Evolutionary conservation across 92 coral and sea anemone genomes (phyloP).

Genomic region (Epizoanthus illoricatus): DNA sequence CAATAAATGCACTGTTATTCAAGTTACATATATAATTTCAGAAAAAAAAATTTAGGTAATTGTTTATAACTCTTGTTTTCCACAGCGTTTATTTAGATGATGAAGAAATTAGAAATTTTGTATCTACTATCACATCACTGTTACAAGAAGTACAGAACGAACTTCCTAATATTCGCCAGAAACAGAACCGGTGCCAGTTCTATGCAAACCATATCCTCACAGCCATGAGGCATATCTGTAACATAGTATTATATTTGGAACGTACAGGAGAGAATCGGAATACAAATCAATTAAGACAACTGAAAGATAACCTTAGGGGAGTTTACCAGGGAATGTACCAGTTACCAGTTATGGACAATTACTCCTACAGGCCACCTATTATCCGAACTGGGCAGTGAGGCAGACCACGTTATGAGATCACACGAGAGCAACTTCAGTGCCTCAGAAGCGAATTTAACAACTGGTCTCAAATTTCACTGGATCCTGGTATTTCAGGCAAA

Average conservation of each 20-base stretch:
- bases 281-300: not conserved
- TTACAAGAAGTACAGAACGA: constrained; percentile 13
- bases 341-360: constrained; percentile 37
- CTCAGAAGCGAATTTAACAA: constrained; percentile 43
- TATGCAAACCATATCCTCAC: constrained; percentile 47
- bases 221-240: constrained; percentile 26
- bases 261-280: not conserved
- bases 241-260: constrained; percentile 25
- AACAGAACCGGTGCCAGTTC: constrained; percentile 45
- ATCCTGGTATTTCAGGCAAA: constrained; percentile 54
- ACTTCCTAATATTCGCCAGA: constrained; percentile 9
- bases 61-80: too few relatives aligned
- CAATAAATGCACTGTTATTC: too few relatives aligned
- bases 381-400: constrained; percentile 36
- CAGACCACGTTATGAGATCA: constrained; percentile 43
- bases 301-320: not conserved
- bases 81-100: not conserved
- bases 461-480: constrained; percentile 49
- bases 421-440: constrained; percentile 42
- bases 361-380: constrained; percentile 40
- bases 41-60: too few relatives aligned
- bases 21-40: too few relatives aligned
- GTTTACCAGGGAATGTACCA: constrained; percentile 4
- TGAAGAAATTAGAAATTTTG: constrained; percentile 24
- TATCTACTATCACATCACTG: constrained; percentile 17